Percentiles rank a stretch among this genome's conserved stretches.
phyloP scores from a whole-genome alignment of 2,113 vertebrate species.

The Oreochromis tanganicae region DNA sequence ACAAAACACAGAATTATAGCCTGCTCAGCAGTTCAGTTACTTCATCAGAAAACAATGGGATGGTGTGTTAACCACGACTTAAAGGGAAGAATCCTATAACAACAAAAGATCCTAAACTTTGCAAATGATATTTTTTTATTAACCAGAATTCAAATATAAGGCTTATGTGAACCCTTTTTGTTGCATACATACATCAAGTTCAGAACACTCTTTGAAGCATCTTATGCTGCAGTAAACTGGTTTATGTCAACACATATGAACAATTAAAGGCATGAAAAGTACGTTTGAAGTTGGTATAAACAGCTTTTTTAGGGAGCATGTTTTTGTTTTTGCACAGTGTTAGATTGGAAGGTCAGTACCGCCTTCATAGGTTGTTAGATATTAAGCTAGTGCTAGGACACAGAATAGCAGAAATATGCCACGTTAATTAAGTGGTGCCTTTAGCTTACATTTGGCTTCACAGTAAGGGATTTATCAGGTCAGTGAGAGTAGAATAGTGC shows the following conservation, averaged over 20 bases:
- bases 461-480: not conserved
- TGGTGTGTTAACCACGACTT: not conserved
- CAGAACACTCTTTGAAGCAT: not conserved
- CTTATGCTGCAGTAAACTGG: not conserved
- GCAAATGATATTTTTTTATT: not conserved
- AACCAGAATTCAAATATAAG: not conserved
- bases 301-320: not conserved
- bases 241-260: not conserved
- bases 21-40: slow-evolving; percentile 13
- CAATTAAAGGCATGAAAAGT: not conserved
- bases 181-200: not conserved
- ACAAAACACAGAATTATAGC: not conserved
- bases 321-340: not conserved
- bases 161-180: not conserved
- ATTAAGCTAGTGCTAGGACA: not conserved
- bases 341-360: not conserved
- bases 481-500: not conserved
- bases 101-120: not conserved
- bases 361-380: not conserved
- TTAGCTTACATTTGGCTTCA: not conserved
- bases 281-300: not conserved
- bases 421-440: not conserved
- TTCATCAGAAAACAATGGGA: not conserved
- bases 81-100: not conserved
- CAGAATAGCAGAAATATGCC: not conserved